Evolutionary conservation across 2,113 vertebrate genomes (phyloP).

Genomic region (Anolis carolinensis): DNA sequence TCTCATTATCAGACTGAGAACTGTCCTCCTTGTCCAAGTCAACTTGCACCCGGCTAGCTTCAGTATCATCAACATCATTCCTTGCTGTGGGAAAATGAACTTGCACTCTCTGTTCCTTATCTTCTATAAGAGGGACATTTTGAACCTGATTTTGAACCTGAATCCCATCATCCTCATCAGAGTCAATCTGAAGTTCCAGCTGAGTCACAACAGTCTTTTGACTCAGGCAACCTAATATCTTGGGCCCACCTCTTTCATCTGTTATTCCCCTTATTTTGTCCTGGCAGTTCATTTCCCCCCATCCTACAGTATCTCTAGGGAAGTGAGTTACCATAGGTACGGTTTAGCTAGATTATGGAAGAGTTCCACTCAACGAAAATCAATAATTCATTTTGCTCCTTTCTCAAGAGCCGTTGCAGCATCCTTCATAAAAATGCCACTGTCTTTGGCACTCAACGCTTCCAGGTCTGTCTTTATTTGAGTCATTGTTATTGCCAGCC

Average conservation of each 20-base stretch:
- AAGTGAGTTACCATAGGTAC: neutral
- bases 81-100: too few species aligned
- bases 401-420: slow-evolving; percentile 8
- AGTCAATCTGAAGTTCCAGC: too few species aligned
- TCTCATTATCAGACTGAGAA: too few species aligned
- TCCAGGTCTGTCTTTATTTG: neutral
- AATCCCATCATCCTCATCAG: too few species aligned
- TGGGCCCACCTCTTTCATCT: neutral
- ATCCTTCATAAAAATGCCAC: slow-evolving; percentile 12
- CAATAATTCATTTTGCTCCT: slow-evolving; percentile 36
- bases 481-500: neutral
- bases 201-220: neutral
- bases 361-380: slow-evolving; percentile 31
- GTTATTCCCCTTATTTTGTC: neutral
- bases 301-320: neutral
- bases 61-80: too few species aligned
- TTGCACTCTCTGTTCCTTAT: too few species aligned
- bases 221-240: neutral
- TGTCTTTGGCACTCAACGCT: neutral
- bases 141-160: too few species aligned
- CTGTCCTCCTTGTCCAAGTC: too few species aligned
- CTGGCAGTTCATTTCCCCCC: neutral
- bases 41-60: too few species aligned
- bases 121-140: too few species aligned
- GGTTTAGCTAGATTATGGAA: neutral